Evolutionary conservation across 2,888 invertebrate species (phyloP), one percentile per base, ranked within the genome.

Genomic region (Prionchulus punctatus): DNA sequence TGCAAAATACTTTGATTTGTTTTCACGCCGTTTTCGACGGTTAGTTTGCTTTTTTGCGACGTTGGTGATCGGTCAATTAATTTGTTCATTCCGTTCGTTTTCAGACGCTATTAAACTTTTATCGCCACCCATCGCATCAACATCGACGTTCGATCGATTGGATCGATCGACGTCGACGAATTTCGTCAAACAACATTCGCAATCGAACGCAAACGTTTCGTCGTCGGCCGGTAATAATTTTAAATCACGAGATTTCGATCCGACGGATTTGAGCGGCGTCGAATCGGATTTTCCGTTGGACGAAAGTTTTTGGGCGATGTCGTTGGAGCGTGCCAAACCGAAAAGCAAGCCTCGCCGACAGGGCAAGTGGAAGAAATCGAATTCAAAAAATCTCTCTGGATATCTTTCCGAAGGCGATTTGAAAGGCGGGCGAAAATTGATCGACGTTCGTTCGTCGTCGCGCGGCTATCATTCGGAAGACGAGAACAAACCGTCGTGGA

Each of bases 1-100:
- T 54, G 26, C 27, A 43, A 3, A 15, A 21, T n/a, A 30, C 54
- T 12, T 25, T 43, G 4, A 36, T 25, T 36, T 15, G 31, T 53
- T 28, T 53, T 18, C 18, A 36, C 12, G 53, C 53, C 18, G 4
- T 53, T 2, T 53, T 53, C 36, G 30, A 42, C 18, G 53, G 53
- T 53, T 12, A 26, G n/a, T n/a, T n/a, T n/a, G n/a, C n/a, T n/a
- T n/a, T n/a, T n/a, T n/a, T n/a, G n/a, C n/a, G n/a, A n/a, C n/a
- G n/a, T n/a, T n/a, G n/a, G n/a, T n/a, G n/a, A n/a, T n/a, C n/a
- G n/a, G n/a, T n/a, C n/a, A n/a, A 45, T 21, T 45, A 45, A n/a
- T n/a, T 15, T 15, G 18, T 45, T 45, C 12, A 15, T 45, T n/a
- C 47, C 7, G 47, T 15, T 45, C 23, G 47, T 45, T 21, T 45